phyloP scores from a whole-genome alignment of 1,140 invertebrate genomes.

The Phthorimaea operculella region DNA sequence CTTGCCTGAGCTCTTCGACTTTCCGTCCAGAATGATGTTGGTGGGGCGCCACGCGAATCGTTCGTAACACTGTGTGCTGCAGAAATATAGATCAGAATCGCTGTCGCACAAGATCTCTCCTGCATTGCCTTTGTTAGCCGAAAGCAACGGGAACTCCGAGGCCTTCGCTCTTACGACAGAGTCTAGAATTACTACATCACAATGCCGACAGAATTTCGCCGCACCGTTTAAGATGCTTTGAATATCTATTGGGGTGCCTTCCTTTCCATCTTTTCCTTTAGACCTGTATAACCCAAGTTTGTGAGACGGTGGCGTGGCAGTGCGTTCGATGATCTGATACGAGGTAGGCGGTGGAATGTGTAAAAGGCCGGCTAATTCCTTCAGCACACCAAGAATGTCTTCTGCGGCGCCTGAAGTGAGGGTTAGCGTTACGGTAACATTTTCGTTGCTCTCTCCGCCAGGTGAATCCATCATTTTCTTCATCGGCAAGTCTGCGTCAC shows the following conservation, averaged over 20 bases:
- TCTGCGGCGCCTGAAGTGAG: slow-evolving; percentile 89
- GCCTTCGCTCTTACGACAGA: slow-evolving; percentile 84
- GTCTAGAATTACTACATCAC: slow-evolving; percentile 89
- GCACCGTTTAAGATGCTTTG: slow-evolving; percentile 90
- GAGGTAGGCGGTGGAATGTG: slow-evolving; percentile 88
- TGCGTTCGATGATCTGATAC: slow-evolving; percentile 86
- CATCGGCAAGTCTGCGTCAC: slow-evolving; percentile 58
- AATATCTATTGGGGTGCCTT: slow-evolving; percentile 86
- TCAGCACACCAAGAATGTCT: slow-evolving; percentile 90
- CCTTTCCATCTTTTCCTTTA: slow-evolving; percentile 86
- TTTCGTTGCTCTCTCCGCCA: slow-evolving; percentile 77
- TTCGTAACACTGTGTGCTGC: slow-evolving; percentile 86
- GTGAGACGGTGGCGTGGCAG: slow-evolving; percentile 81
- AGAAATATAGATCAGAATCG: slow-evolving; percentile 81
- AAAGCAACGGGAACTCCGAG: slow-evolving; percentile 80
- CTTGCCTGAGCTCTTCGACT: slow-evolving; percentile 43
- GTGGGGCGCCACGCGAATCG: slow-evolving; percentile 71
- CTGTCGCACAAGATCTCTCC: slow-evolving; percentile 72
- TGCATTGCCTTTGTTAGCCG: slow-evolving; percentile 73
- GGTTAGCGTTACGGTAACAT: slow-evolving; percentile 94
- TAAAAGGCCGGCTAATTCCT: slow-evolving; percentile 90
- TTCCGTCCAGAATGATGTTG: slow-evolving; percentile 64
- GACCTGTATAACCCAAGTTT: slow-evolving; percentile 83
- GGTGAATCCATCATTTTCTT: slow-evolving; percentile 69
- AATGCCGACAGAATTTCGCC: slow-evolving; percentile 91